phyloP scores from a whole-genome alignment of 2,113 vertebrate genomes.

The Oreotrochilus melanogaster region DNA sequence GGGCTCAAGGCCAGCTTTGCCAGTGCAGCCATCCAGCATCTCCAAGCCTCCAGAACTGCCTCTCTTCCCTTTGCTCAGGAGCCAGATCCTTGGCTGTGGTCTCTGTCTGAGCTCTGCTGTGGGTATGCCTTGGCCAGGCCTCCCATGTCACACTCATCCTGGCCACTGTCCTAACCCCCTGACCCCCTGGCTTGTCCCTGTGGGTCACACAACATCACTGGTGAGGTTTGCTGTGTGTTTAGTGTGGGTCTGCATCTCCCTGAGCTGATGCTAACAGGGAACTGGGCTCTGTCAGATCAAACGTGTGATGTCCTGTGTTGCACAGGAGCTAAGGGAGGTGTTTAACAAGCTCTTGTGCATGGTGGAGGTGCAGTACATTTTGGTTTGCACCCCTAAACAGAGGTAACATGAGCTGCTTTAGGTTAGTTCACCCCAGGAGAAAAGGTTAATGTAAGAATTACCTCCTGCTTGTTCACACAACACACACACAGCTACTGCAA shows the following conservation, averaged over 20 bases:
- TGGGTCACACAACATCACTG: not conserved
- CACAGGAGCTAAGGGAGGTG: not conserved
- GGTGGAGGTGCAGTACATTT: not conserved
- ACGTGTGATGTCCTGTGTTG: not conserved
- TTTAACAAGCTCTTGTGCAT: not conserved
- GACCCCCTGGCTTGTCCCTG: not conserved
- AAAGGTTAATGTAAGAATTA: not conserved
- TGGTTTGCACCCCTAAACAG: not conserved
- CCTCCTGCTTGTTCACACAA: not conserved
- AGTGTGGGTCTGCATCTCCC: not conserved
- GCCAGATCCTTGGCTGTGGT: not conserved
- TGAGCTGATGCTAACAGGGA: not conserved
- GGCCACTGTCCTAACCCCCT: accelerated
- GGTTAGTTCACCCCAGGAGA: not conserved
- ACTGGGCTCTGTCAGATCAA: not conserved
- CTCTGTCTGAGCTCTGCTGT: not conserved
- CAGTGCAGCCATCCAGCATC: not conserved
- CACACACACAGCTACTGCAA: not conserved
- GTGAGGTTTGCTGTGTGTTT: not conserved
- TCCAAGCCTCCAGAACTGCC: not conserved
- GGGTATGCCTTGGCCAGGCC: not conserved
- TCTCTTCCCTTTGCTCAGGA: not conserved
- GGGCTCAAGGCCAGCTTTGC: not conserved
- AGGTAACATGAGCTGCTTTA: not conserved
- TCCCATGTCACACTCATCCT: not conserved